Evolutionary conservation across 2,797 vertebrate species (phyloP).

Genomic region (Peromyscus attwateri): DNA sequence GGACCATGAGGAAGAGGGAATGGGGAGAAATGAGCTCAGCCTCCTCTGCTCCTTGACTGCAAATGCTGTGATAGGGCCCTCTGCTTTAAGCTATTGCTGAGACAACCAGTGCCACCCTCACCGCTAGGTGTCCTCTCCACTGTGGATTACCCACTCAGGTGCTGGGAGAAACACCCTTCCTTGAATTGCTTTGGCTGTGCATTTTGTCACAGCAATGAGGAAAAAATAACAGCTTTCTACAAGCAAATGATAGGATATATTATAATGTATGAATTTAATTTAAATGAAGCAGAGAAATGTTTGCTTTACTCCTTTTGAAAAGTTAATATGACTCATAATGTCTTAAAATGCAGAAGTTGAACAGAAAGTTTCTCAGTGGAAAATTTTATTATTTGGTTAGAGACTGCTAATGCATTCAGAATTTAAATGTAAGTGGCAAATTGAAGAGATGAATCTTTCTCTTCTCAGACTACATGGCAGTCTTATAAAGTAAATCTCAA

Average conservation of each 20-base stretch:
- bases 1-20: not conserved
- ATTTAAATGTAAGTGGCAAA: not conserved
- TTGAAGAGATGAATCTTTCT: conserved; percentile 14
- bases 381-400: not conserved
- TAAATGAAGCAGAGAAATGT: not conserved
- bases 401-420: not conserved
- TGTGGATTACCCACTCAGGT: not conserved
- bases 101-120: not conserved
- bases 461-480: conserved; percentile 47
- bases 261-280: not conserved
- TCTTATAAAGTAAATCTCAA: conserved; percentile 71
- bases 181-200: not conserved
- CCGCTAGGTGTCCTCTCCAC: too few relatives aligned
- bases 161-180: not conserved
- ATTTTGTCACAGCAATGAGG: not conserved
- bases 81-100: not conserved
- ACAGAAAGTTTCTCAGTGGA: not conserved
- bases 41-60: not conserved
- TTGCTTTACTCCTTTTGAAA: not conserved
- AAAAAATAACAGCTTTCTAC: not conserved
- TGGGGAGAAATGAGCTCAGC: too few relatives aligned
- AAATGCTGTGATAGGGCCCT: too few relatives aligned
- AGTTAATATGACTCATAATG: not conserved
- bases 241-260: not conserved
- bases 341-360: not conserved